Base-by-base conservation (phyloP, 1,140 invertebrate species). In the Lepidotrigona ventralis region DNA sequence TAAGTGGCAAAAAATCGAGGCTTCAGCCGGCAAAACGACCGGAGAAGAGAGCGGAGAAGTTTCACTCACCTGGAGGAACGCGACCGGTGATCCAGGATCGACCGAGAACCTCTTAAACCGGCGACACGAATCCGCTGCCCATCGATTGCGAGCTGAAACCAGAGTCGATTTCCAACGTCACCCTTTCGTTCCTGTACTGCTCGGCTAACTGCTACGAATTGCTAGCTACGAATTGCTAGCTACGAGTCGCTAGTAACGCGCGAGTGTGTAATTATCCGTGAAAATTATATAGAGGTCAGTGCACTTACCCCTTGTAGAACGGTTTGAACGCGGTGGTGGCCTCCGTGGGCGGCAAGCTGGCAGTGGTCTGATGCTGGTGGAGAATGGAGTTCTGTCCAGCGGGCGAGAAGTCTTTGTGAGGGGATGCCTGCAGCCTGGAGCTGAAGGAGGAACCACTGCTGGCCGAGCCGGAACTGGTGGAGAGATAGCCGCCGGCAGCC, bases 241-340 rank as follows among this genome's bases (percentile, higher is more conserved):
- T 39, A 39, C 39, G 39, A 39, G 39, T 39, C 6, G 39, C 39
- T 46, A 46, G n/a, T n/a, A n/a, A n/a, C 39, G 39, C 39, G 39
- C 39, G 6, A 33, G 39, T 46, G 39, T 8, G 9, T 2, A 46
- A 46, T 8, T 46, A 46, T 46, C 39, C 9, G 39, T 46, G 39
- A 46, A 46, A 46, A 8, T 46, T 46, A 6, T 46, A 0, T 46
- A 46, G 58, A 60, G 23, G 23, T n/a, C n/a, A 11, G 11, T 53
- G 19, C 51, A 94, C 94, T 95, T 92, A 98, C 97, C 97, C 97
- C 95, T 98, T 98, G 92, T 97, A 98, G 93, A 98, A 97, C 74
- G 97, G 97, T 93, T 98, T 98, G 91, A 98, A 98, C 90, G 96
- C 96, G 63, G 97, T 96, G 86, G 96, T 95, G 86, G 96, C 94